Evolutionary conservation across 2,797 vertebrate genomes (phyloP).

Genomic region (Schizothorax lantsangensis): DNA sequence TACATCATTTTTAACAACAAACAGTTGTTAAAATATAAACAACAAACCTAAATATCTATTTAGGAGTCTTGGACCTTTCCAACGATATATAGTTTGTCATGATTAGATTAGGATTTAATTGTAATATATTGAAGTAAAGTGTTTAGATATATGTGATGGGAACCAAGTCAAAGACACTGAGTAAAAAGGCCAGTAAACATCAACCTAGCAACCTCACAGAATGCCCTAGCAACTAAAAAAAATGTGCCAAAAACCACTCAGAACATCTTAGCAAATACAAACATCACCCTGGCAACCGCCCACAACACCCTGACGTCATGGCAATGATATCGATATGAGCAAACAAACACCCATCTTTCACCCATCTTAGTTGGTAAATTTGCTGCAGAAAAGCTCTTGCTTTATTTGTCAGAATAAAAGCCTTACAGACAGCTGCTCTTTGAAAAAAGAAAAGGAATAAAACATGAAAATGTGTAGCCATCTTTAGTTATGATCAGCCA

Average conservation of each 20-base stretch:
- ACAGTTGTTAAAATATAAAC: too few relatives aligned
- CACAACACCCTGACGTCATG: neutral
- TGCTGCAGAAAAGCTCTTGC: neutral
- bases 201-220: neutral
- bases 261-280: neutral
- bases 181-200: neutral
- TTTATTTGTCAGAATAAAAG: neutral
- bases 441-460: neutral
- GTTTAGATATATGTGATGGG: neutral
- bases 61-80: too few relatives aligned
- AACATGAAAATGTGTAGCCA: neutral
- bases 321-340: neutral
- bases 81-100: too few relatives aligned
- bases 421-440: neutral
- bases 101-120: too few relatives aligned
- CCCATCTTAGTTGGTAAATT: neutral
- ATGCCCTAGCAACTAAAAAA: neutral
- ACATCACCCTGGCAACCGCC: neutral
- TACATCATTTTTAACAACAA: too few relatives aligned
- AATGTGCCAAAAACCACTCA: neutral
- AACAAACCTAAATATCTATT: too few relatives aligned
- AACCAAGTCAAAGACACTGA: neutral
- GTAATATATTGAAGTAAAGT: too few relatives aligned
- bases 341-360: neutral
- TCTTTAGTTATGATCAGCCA: constrained; percentile 16